These are phyloP conservation scores for Macrobrachium rosenbergii DNA, from an alignment of 1,140 invertebrate species.

Conservation along the genomic window DNA sequence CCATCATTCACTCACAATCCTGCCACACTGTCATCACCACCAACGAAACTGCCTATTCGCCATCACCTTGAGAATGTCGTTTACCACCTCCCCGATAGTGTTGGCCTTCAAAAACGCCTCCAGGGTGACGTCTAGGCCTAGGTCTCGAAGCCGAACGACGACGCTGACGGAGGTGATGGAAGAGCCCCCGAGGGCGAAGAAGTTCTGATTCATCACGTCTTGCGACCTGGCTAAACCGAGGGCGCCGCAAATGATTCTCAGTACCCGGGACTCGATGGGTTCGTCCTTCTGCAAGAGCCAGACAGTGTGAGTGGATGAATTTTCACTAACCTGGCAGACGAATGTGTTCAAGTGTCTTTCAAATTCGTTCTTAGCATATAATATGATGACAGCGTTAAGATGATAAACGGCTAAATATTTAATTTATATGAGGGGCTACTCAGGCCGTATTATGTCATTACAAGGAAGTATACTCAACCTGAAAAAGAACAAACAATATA, in stretches of 20 bases:
- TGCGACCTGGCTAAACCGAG: conserved; percentile 38
- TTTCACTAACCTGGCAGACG: too few species aligned
- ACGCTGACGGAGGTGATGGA: conserved; percentile 51
- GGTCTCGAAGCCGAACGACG: conserved; percentile 49
- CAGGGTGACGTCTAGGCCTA: conserved; percentile 42
- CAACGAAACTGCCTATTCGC: too few species aligned
- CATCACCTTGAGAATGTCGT: conserved; percentile 50
- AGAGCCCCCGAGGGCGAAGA: conserved; percentile 45
- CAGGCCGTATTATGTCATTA: too few species aligned
- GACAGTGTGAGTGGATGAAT: not conserved
- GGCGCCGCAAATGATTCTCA: conserved; percentile 52
- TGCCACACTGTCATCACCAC: too few species aligned
- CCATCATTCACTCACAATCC: too few species aligned
- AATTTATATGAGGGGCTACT: too few species aligned
- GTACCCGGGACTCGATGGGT: conserved; percentile 49
- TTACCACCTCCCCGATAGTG: conserved; percentile 51
- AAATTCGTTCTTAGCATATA: too few species aligned
- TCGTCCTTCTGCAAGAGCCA: conserved; percentile 44
- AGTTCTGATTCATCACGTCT: conserved; percentile 45
- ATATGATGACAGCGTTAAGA: too few species aligned
- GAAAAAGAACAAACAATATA: too few species aligned
- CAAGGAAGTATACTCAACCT: too few species aligned
- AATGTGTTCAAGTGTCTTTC: too few species aligned
- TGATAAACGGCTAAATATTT: too few species aligned
- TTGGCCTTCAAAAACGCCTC: conserved; percentile 50